These are phyloP conservation scores for Matsumyia berberina DNA, from an alignment of 2,888 invertebrate genomes.

Conservation along the genomic window DNA sequence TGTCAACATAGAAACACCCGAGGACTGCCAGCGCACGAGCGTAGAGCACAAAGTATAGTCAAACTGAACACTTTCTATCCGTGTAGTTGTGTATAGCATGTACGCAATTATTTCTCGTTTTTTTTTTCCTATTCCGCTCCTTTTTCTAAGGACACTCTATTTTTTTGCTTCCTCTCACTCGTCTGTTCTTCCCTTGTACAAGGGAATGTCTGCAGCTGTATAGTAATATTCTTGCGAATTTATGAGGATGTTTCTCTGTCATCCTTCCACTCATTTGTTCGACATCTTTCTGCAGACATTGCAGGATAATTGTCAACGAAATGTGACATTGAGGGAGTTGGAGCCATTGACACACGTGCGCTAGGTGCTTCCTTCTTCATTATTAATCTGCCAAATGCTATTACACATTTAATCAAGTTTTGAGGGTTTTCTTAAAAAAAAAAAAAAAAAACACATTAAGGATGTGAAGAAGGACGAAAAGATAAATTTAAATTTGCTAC, in stretches of 20 bases:
- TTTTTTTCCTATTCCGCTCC: background rate
- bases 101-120: conserved; percentile 23
- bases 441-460: background rate
- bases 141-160: conserved; percentile 1
- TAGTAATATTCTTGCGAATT: conserved; percentile 16
- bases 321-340: background rate
- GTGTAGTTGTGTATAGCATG: conserved; percentile 1
- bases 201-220: conserved; percentile 8
- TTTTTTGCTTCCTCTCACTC: background rate
- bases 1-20: conserved; percentile 1
- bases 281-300: background rate
- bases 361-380: background rate
- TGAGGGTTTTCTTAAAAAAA: background rate
- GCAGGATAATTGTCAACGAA: conserved; percentile 17
- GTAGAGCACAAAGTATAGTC: too few relatives aligned
- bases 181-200: background rate
- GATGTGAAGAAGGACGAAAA: background rate
- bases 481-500: background rate
- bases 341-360: conserved; percentile 1
- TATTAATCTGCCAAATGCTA: conserved; percentile 19
- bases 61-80: too few relatives aligned
- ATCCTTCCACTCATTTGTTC: background rate
- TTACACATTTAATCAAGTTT: conserved; percentile 3
- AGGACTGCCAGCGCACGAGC: conserved; percentile 4
- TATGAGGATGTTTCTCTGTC: conserved; percentile 6